These are phyloP conservation scores for Actinopyga echinites DNA, from an alignment of 53 echinoderm and acorn worm genomes.

Conservation along the genomic window DNA sequence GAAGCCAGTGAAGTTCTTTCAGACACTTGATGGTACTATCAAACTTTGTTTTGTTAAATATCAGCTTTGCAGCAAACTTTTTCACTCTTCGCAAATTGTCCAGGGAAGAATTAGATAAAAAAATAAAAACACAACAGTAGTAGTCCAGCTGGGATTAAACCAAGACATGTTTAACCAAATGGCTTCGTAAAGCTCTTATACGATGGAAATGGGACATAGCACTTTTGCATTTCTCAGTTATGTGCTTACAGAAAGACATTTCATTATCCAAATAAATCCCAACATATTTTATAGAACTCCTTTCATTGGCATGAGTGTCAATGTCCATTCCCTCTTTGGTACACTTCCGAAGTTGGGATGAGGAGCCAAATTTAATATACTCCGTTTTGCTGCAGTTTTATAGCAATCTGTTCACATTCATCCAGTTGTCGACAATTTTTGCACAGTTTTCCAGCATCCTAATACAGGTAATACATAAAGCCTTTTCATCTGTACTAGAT, in stretches of 20 bases:
- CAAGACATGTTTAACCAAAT: not conserved
- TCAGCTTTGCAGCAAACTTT: not conserved
- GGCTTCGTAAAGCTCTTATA: not conserved
- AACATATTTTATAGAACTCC: not conserved
- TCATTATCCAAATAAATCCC: not conserved
- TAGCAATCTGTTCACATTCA: not conserved
- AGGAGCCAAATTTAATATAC: conserved; percentile 1
- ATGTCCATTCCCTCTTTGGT: not conserved
- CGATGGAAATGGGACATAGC: conserved; percentile 5
- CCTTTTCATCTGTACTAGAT: not conserved
- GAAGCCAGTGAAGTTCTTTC: no score
- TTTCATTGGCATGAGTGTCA: not conserved
- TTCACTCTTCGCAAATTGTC: not conserved
- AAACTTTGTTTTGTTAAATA: no score
- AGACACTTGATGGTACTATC: not conserved
- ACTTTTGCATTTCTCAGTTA: conserved; percentile 2
- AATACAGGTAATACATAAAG: not conserved
- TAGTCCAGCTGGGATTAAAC: not conserved
- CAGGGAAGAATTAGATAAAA: not conserved
- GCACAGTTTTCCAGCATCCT: conserved; percentile 7
- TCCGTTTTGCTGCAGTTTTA: not conserved
- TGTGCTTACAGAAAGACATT: conserved; percentile 4
- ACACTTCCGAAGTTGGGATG: not conserved
- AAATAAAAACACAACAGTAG: not conserved
- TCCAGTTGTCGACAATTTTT: not conserved